Evolutionary conservation across 1,140 invertebrate species (phyloP), one percentile per base, ranked within the genome.

Genomic region (Drosophila navojoa): DNA sequence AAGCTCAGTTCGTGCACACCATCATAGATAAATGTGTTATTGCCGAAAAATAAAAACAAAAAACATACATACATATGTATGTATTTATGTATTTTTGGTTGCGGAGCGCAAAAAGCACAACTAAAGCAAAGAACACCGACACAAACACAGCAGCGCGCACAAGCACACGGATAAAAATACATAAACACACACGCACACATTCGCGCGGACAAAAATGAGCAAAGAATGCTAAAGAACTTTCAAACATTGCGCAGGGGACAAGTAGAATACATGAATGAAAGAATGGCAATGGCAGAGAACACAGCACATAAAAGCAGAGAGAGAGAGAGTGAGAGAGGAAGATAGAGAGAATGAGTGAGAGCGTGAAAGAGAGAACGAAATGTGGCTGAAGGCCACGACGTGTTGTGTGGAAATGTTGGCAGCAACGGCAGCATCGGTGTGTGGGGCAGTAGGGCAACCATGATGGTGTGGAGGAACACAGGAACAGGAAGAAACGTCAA

Each of bases 391-490:
- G 80, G 84, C 79, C 79, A 86, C 40, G 49, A 42, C 45, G 61
- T 57, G 74, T 50, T 67, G 16, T 32, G 35, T 35, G 45, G 4
- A 7, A 38, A 38, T 10, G 35, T 19, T 49, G 38, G 63, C 45
- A 50, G 35, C 47, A 15, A 50, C 16, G 53, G 74, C 32, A 52
- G 60, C 54, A 53, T 59, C 45, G 81, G 81, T 86, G 81, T 86
- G 82, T 86, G 81, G 82, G 82, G 82, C 82, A 86, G 82, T 86
- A 86, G 82, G 82, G 76, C 82, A 86, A 81, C 57, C 53, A 44
- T 44, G 58, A 38, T 59, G 52, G 54, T 71, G 47, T 64, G 40
- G 52, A 55, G 64, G 54, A 73, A 75, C 45, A 87, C 82, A 87
- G 82, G 82, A 87, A 82, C 84, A 87, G 82, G 84, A 87, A 87